Conservation (phyloP, 2,797 vertebrate species). For the Saxicola maurus region DNA sequence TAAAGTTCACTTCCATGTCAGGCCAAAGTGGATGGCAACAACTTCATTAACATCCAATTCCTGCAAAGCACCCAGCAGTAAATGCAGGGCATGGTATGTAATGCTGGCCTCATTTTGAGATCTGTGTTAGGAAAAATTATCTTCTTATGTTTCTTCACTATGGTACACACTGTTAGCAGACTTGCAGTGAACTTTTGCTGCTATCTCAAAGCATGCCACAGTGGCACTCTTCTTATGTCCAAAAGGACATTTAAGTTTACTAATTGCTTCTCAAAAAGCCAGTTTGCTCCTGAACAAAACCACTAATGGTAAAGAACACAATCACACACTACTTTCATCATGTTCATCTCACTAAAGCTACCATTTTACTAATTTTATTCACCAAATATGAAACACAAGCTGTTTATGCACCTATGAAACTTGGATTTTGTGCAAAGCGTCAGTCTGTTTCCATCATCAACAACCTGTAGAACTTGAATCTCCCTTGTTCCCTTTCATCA, state of each 20-base stretch:
- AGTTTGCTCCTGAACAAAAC: neutral
- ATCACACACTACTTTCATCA: neutral
- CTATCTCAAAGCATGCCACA: neutral
- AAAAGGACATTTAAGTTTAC: neutral
- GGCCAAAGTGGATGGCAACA: neutral
- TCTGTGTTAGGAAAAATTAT: neutral
- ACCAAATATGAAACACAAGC: neutral
- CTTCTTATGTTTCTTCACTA: neutral
- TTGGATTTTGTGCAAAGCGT: neutral
- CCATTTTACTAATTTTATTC: neutral
- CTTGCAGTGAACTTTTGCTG: neutral
- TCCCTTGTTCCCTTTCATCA: neutral
- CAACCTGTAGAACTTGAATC: neutral
- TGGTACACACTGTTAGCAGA: neutral
- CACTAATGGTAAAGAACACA: neutral
- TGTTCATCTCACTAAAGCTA: neutral
- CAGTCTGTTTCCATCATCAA: neutral
- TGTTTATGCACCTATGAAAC: neutral
- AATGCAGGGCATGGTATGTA: neutral
- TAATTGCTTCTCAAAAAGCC: neutral
- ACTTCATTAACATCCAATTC: neutral
- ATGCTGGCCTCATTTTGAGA: neutral
- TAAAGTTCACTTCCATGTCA: neutral
- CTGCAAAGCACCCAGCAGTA: neutral
- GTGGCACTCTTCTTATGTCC: neutral